Conservation (phyloP, 1,140 invertebrate species). For the Heterodera schachtii region DNA sequence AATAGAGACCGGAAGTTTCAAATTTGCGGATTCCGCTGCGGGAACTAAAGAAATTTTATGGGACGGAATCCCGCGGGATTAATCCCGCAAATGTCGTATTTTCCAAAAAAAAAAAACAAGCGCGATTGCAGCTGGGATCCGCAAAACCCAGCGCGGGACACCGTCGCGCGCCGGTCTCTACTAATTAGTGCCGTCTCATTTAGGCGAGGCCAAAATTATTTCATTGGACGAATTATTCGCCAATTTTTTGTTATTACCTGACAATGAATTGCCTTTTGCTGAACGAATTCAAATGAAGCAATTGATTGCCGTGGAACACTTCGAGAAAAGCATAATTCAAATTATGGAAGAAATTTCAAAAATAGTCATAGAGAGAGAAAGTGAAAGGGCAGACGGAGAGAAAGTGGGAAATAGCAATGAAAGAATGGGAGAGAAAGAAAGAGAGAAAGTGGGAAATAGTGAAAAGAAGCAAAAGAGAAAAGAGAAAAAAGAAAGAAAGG, state of each 20-base stretch:
- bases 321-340: background rate
- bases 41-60: no score
- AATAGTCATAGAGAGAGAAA: background rate
- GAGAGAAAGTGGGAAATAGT: background rate
- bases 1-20: no score
- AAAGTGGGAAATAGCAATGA: background rate
- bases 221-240: background rate
- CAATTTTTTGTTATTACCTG: background rate
- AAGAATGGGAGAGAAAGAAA: background rate
- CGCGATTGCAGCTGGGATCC: no score
- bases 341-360: background rate
- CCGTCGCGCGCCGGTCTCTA: no score
- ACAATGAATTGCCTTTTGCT: background rate
- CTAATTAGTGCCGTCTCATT: background rate
- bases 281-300: background rate
- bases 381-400: background rate
- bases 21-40: no score
- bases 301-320: background rate
- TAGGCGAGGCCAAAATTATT: background rate
- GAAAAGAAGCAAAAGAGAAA: background rate
- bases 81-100: no score
- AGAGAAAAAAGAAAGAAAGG: background rate
- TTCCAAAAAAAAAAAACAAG: no score
- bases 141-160: no score
- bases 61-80: no score